Evolutionary conservation across 2,888 invertebrate species (phyloP), one percentile per base, ranked within the genome.

Genomic region (Agrotis ipsilon): DNA sequence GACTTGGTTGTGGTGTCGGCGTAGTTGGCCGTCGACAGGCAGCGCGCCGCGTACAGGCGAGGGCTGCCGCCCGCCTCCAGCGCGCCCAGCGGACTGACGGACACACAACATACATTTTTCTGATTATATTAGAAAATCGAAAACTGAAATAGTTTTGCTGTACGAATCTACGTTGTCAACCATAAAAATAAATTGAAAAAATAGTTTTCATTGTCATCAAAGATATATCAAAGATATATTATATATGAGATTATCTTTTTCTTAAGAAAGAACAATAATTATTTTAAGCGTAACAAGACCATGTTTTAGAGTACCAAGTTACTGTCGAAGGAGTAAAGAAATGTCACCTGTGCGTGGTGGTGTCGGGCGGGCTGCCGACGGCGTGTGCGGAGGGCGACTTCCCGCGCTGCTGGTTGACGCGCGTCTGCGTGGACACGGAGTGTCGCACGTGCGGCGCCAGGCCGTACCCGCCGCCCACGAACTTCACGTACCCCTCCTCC

Each of bases 351-450:
- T 98, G 98, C 1, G 98, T 98, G 0, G 98, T 98, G 0, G 98
- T 98, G 87, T 98, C 98, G 0, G 98, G 98, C 9, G 98, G 98
- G 55, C 92, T 92, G 74, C 91, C 86, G 24, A 85, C 89, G 19
- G 88, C 91, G 61, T 84, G 88, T 16, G 84, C 84, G 83, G 43
- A 24, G 32, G 97, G 90, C 4, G 92, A 92, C 78, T 91, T 91
- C 55, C 88, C 76, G 63, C 90, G 58, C 88, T 61, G 75, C 46
- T 52, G 68, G 59, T 52, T 59, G 57, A 48, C 71, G 72, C 97
- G 97, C 19, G 98, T 98, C 92, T 98, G 98, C 27, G 98, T 98
- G 0, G 98, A 98, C 68, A 98, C 98, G 0, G 98, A 98, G 89
- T 98, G 97, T 78, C 97, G 96, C 75, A 92, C 93, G 79, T 90